phyloP scores from a whole-genome alignment of 2,113 vertebrate species.

The Nerophis lumbriciformis region DNA sequence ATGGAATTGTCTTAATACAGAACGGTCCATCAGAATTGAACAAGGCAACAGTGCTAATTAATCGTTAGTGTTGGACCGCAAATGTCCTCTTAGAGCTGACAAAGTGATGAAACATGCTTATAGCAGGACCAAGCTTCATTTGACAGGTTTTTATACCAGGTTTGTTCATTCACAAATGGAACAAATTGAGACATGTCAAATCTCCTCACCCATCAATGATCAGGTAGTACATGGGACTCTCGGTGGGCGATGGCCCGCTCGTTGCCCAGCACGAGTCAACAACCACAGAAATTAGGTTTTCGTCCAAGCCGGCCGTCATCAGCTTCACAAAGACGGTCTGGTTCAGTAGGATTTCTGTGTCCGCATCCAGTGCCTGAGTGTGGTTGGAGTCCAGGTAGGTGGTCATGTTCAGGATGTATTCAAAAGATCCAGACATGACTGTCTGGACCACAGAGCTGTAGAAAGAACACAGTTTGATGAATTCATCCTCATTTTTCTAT shows the following conservation, averaged over 20 bases:
- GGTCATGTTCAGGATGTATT: slow-evolving; percentile 28
- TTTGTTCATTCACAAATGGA: too few species aligned
- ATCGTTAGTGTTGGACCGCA: too few species aligned
- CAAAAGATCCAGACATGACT: slow-evolving; percentile 9
- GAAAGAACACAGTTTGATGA: background rate
- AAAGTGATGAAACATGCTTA: too few species aligned
- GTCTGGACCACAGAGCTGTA: slow-evolving; percentile 19
- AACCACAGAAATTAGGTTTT: background rate
- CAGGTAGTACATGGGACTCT: slow-evolving; percentile 13
- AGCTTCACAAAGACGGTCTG: slow-evolving; percentile 39
- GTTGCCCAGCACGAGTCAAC: slow-evolving; percentile 36
- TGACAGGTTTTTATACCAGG: too few species aligned
- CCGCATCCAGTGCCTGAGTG: background rate
- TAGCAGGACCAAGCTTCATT: too few species aligned
- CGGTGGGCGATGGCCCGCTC: background rate
- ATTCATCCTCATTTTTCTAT: too few species aligned
- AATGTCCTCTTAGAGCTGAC: too few species aligned
- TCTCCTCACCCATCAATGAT: slow-evolving; percentile 17
- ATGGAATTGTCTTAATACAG: too few species aligned
- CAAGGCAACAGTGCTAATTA: too few species aligned
- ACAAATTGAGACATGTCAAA: too few species aligned
- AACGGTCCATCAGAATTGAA: too few species aligned
- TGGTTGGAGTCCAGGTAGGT: background rate
- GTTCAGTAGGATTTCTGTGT: slow-evolving; percentile 3
- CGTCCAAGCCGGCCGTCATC: slow-evolving; percentile 14